Conservation (phyloP, 1,140 invertebrate species). For the Octopus sinensis region DNA sequence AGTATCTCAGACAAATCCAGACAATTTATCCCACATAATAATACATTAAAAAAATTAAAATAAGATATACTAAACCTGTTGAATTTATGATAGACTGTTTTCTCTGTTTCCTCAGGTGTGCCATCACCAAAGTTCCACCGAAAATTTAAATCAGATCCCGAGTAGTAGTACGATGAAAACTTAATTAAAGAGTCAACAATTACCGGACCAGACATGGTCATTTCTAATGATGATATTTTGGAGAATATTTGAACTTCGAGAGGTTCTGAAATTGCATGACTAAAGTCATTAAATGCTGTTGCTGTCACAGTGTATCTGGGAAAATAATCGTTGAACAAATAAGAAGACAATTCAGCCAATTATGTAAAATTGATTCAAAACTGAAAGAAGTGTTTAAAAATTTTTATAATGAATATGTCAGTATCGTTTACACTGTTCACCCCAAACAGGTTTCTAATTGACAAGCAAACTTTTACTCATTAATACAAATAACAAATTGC, state of each 20-base stretch:
- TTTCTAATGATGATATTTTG: constrained; percentile 18
- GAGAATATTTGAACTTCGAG: constrained; percentile 27
- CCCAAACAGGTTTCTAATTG: too few species aligned
- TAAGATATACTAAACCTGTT: constrained; percentile 21
- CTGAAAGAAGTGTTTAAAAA: too few species aligned
- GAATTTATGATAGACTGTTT: constrained; percentile 24
- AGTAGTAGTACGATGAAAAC: constrained; percentile 27
- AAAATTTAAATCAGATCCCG: constrained; percentile 32
- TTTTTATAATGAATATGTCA: too few species aligned
- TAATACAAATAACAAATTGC: too few species aligned
- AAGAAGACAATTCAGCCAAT: too few species aligned
- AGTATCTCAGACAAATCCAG: too few species aligned
- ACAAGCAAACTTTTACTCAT: too few species aligned
- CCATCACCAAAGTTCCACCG: constrained; percentile 41
- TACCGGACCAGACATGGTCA: constrained; percentile 12
- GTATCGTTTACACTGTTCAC: too few species aligned
- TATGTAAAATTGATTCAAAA: too few species aligned
- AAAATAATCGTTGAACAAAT: not conserved
- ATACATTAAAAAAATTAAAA: constrained; percentile 26
- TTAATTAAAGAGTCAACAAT: constrained; percentile 24
- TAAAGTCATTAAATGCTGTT: constrained; percentile 29
- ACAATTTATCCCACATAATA: constrained; percentile 27
- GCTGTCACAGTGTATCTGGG: constrained; percentile 28
- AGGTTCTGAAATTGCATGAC: constrained; percentile 27
- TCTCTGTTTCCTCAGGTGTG: not conserved